These are phyloP conservation scores for Tenthredo livida DNA, from an alignment of 2,888 invertebrate species.

Conservation along the genomic window DNA sequence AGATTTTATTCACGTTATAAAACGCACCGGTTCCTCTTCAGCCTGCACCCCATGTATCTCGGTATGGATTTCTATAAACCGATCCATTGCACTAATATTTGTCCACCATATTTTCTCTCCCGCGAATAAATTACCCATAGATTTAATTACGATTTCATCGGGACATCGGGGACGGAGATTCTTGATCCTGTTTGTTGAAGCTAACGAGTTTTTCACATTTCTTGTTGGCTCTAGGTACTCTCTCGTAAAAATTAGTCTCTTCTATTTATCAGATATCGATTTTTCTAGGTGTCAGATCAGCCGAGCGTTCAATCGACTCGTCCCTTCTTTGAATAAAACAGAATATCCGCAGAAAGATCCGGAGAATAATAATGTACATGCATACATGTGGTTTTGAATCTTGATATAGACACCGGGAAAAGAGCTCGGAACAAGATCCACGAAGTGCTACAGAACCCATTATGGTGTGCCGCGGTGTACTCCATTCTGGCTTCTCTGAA, in stretches of 20 bases:
- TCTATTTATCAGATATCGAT: background rate
- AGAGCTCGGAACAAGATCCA: background rate
- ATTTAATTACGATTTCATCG: conserved; percentile 28
- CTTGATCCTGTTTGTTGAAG: conserved; percentile 8
- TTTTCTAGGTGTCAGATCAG: background rate
- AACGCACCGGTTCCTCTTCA: background rate
- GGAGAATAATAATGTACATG: background rate
- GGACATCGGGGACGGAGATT: background rate
- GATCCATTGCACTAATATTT: background rate
- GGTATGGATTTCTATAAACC: background rate
- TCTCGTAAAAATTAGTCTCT: background rate
- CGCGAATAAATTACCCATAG: conserved; percentile 11
- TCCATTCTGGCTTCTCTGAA: background rate
- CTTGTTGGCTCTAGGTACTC: background rate
- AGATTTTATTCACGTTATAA: background rate
- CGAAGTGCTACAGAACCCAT: background rate
- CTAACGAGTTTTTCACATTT: conserved; percentile 24
- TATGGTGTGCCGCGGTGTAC: too few species aligned
- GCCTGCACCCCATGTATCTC: background rate
- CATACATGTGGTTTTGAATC: background rate
- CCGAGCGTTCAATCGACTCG: background rate
- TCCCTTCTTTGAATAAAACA: background rate
- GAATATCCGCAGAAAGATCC: background rate
- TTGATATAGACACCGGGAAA: background rate
- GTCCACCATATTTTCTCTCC: background rate